A percentile compares a stretch with the other conserved stretches of the same genome.
Evolutionary conservation across 2,888 invertebrate genomes (phyloP).

Genomic region (Caenorhabditis imperialis): DNA sequence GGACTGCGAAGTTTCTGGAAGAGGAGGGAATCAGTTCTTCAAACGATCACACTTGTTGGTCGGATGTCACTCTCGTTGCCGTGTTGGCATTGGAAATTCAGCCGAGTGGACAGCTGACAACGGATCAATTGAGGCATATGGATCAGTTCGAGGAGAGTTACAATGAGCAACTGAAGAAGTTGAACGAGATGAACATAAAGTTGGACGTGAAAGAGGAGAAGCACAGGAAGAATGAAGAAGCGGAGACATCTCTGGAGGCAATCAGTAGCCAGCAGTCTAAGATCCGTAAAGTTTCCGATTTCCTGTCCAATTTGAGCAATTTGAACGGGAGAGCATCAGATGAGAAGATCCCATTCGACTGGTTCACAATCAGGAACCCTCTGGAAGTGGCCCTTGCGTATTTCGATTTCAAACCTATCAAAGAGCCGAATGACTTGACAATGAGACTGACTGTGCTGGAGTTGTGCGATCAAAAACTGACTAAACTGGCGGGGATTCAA

Average conservation of each 20-base stretch:
- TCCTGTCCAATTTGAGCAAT: constrained; percentile 26
- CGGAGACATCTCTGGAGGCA: constrained; percentile 38
- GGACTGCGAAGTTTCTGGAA: constrained; percentile 26
- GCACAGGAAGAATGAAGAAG: constrained; percentile 35
- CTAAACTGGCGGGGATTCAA: constrained; percentile 69
- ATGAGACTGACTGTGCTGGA: constrained; percentile 58
- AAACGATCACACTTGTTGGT: constrained; percentile 54
- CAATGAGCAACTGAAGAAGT: constrained; percentile 65
- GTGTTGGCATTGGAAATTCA: constrained; percentile 65
- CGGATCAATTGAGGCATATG: constrained; percentile 56
- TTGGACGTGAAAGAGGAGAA: constrained; percentile 57
- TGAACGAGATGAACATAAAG: constrained; percentile 71
- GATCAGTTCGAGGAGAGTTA: constrained; percentile 66
- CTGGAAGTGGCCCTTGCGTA: constrained; percentile 68
- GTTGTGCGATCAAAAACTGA: constrained; percentile 62
- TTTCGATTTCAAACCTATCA: constrained; percentile 39
- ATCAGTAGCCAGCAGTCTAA: constrained; percentile 42
- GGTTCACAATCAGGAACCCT: constrained; percentile 61
- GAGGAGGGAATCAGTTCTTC: constrained; percentile 36
- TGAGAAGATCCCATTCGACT: constrained; percentile 43
- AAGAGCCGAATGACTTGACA: constrained; percentile 35
- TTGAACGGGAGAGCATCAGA: constrained; percentile 39
- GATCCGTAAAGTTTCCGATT: constrained; percentile 39
- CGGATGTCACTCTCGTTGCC: constrained; percentile 59
- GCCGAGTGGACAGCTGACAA: constrained; percentile 53